Conservation (phyloP, 1,140 invertebrate species). For the Archegozetes longisetosus region DNA sequence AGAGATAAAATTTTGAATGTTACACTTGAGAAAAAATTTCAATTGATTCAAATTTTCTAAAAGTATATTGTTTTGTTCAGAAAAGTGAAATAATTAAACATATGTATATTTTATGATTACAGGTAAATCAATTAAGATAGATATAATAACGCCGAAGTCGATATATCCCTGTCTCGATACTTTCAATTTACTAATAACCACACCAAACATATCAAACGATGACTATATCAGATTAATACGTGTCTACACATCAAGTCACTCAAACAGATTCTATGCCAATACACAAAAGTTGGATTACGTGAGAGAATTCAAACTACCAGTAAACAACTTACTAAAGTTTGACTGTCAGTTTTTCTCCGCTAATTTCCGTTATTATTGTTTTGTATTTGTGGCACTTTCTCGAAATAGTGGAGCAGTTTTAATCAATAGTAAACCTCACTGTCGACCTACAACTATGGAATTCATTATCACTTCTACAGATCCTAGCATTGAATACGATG, state of each 20-base stretch:
- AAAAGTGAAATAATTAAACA: too few species aligned
- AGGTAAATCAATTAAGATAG: background rate
- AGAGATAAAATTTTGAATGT: too few species aligned
- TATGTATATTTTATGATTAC: background rate
- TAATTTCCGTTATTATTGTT: background rate
- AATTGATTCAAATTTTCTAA: too few species aligned
- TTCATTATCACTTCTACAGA: background rate
- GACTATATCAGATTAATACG: background rate
- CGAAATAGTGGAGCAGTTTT: background rate
- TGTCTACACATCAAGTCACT: background rate
- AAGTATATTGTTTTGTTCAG: too few species aligned
- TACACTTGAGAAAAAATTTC: too few species aligned
- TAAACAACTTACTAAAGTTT: background rate
- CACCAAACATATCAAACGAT: background rate
- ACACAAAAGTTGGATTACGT: background rate
- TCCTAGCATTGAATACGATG: too few species aligned
- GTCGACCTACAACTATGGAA: background rate
- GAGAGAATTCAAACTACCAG: background rate
- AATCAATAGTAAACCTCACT: background rate
- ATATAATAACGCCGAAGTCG: background rate
- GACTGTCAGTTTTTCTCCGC: background rate
- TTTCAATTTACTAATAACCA: background rate
- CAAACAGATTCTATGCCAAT: background rate
- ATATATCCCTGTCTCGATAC: background rate
- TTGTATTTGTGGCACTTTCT: background rate